These are phyloP conservation scores for Lasius platythorax DNA, from an alignment of 2,888 invertebrate genomes.

Conservation along the genomic window DNA sequence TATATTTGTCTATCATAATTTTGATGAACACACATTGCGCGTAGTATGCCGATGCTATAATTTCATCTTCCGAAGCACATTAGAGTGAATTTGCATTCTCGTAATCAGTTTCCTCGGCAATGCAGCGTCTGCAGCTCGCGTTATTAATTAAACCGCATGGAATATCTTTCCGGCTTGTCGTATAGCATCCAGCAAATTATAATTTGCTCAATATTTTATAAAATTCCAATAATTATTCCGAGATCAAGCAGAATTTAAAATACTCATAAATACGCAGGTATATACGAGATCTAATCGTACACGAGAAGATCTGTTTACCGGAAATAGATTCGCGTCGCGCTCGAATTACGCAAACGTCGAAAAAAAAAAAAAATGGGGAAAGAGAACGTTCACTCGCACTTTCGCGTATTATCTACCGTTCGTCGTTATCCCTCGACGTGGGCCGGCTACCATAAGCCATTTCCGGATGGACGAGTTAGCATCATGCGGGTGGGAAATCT, in stretches of 20 bases:
- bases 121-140: neutral
- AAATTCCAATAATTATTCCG: neutral
- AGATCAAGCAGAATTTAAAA: neutral
- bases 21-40: neutral
- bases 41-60: neutral
- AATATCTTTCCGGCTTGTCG: neutral
- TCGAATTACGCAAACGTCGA: conserved; percentile 10
- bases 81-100: neutral
- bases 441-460: conserved; percentile 66
- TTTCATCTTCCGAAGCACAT: neutral
- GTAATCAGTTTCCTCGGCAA: neutral
- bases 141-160: neutral
- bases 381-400: conserved; percentile 77
- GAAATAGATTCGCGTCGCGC: neutral
- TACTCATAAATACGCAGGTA: neutral
- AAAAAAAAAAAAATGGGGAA: neutral
- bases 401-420: conserved; percentile 78
- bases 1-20: neutral
- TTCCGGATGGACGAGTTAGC: conserved; percentile 76
- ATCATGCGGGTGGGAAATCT: conserved; percentile 80
- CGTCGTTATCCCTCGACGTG: conserved; percentile 65
- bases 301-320: neutral
- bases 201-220: neutral
- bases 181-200: neutral
- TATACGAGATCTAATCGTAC: neutral